These are phyloP conservation scores for Laticauda laticaudata DNA, from an alignment of 2,113 vertebrate species.

Conservation along the genomic window DNA sequence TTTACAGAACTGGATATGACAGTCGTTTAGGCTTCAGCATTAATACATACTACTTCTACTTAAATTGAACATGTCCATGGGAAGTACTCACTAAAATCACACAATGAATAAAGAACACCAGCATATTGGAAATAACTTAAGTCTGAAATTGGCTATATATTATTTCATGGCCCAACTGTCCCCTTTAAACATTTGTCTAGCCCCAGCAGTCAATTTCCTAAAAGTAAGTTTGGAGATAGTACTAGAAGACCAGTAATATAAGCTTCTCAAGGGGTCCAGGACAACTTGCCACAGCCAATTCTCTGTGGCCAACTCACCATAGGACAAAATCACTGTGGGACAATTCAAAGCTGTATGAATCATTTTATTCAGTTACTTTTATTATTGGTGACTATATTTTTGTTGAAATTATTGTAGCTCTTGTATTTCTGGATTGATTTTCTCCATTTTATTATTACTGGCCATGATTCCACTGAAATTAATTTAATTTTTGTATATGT, in stretches of 20 bases:
- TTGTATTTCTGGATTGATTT: background rate
- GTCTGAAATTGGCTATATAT: background rate
- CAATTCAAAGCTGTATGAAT: background rate
- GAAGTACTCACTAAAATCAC: conserved; percentile 8
- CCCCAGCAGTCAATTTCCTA: background rate
- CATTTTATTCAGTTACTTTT: background rate
- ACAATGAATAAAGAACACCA: background rate
- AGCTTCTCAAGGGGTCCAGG: background rate
- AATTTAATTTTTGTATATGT: background rate
- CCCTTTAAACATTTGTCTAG: background rate
- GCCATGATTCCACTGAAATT: background rate
- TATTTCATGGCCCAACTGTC: background rate
- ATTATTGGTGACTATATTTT: background rate
- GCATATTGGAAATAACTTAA: background rate
- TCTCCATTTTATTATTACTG: background rate
- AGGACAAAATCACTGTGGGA: background rate
- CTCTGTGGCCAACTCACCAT: background rate
- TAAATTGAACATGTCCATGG: background rate
- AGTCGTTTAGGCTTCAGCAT: background rate
- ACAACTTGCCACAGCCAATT: background rate
- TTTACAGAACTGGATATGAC: conserved; percentile 4
- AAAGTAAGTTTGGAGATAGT: background rate
- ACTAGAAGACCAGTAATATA: background rate
- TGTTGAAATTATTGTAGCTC: background rate
- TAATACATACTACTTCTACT: conserved; percentile 4